Percentiles rank a stretch among this genome's conserved stretches.
phyloP scores from a whole-genome alignment of 1,140 invertebrate genomes.

The Hetaerina americana region DNA sequence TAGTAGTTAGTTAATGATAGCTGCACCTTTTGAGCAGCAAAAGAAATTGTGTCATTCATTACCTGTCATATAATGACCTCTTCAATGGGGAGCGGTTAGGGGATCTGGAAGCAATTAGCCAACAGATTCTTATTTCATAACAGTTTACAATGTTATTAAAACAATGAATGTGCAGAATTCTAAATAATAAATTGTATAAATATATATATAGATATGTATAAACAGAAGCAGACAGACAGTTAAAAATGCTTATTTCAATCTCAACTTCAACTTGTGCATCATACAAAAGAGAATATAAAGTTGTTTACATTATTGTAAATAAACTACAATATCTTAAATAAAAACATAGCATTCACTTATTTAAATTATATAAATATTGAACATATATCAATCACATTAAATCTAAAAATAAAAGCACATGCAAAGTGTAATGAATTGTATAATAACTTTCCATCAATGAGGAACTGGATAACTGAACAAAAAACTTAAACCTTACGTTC shows the following conservation, averaged over 20 bases:
- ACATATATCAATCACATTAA: background rate
- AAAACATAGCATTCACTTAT: constrained; percentile 1
- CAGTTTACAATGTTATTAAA: constrained; percentile 4
- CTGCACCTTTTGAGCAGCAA: too few species aligned
- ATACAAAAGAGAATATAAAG: constrained; percentile 17
- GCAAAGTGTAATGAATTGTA: constrained; percentile 23
- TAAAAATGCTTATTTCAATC: constrained; percentile 8
- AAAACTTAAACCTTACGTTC: too few species aligned
- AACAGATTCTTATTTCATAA: constrained; percentile 5
- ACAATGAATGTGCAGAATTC: constrained; percentile 4
- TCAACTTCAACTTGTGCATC: constrained; percentile 16
- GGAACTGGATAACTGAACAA: constrained; percentile 16
- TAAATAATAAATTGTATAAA: constrained; percentile 6
- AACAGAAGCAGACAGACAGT: constrained; percentile 4
- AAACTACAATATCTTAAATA: background rate
- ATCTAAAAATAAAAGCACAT: constrained; percentile 22
- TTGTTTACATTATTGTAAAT: constrained; percentile 15
- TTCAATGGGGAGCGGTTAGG: constrained; percentile 13
- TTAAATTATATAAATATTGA: constrained; percentile 1
- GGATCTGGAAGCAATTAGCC: constrained; percentile 18
- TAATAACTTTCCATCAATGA: constrained; percentile 21
- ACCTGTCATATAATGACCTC: constrained; percentile 16
- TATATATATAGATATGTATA: constrained; percentile 1
- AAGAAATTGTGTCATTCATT: constrained; percentile 8
- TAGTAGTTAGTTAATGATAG: too few species aligned